These are phyloP conservation scores for Apogon talboti DNA, from an alignment of 2,797 vertebrate species.

Conservation along the genomic window DNA sequence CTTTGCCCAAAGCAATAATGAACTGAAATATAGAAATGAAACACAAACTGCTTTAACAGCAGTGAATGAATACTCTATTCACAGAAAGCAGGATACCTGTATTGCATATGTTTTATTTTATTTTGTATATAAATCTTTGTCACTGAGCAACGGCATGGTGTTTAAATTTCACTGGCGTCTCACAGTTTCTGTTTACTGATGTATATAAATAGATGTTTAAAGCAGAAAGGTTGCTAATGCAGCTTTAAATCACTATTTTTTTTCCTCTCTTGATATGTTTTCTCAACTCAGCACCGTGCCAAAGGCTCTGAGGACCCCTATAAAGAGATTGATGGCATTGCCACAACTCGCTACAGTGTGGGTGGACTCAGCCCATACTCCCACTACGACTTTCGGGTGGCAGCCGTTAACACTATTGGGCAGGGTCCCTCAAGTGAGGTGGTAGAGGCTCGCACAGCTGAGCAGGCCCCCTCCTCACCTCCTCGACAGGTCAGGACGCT, in stretches of 20 bases:
- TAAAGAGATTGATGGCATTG: slow-evolving; percentile 97
- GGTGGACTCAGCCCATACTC: slow-evolving; percentile 98
- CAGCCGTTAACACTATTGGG: slow-evolving; percentile 97
- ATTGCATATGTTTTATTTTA: slow-evolving; percentile 8
- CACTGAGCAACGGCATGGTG: not conserved
- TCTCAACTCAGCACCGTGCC: slow-evolving; percentile 87
- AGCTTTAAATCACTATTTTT: slow-evolving; percentile 15
- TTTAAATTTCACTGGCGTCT: not conserved
- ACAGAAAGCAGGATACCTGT: slow-evolving; percentile 8
- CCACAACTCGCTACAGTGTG: slow-evolving; percentile 98
- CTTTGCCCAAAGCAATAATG: slow-evolving; percentile 3
- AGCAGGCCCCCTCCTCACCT: slow-evolving; percentile 96
- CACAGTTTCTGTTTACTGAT: not conserved
- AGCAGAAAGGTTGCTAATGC: not conserved
- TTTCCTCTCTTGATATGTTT: slow-evolving; percentile 8
- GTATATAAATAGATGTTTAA: not conserved
- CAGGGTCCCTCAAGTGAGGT: slow-evolving; percentile 93
- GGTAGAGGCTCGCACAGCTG: slow-evolving; percentile 93
- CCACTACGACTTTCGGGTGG: slow-evolving; percentile 95
- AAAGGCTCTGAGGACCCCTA: slow-evolving; percentile 92
- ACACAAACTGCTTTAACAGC: slow-evolving; percentile 1
- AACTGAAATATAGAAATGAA: slow-evolving; percentile 36
- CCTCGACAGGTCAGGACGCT: slow-evolving; percentile 88
- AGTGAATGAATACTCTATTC: slow-evolving; percentile 13
- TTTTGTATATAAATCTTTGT: slow-evolving; percentile 7